Conservation (phyloP, 2,113 vertebrate species). For the Melozone crissalis region DNA sequence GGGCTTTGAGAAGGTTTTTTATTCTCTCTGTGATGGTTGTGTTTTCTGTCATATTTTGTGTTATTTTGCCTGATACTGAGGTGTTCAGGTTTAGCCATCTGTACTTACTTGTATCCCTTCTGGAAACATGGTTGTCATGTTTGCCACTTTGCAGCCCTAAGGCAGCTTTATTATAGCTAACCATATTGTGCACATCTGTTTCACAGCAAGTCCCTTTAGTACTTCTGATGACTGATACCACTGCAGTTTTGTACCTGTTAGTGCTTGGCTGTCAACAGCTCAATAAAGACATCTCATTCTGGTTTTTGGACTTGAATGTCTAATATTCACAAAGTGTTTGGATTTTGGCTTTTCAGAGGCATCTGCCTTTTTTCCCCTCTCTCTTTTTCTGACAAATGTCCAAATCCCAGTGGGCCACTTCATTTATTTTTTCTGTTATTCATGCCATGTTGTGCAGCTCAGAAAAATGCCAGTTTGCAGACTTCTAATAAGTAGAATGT, state of each 20-base stretch:
- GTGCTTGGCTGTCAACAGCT: background rate
- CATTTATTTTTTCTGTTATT: background rate
- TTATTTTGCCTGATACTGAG: background rate
- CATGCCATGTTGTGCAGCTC: background rate
- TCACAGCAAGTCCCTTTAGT: background rate
- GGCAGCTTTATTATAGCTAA: background rate
- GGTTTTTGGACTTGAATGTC: background rate
- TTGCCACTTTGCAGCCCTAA: background rate
- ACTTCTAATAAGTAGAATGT: background rate
- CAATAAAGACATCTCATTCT: background rate
- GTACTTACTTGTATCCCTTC: background rate
- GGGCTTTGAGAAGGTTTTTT: background rate
- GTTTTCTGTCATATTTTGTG: background rate
- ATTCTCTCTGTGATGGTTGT: background rate
- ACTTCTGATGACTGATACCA: background rate
- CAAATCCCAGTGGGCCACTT: background rate
- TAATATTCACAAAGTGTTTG: background rate
- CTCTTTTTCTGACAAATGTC: background rate
- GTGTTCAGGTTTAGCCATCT: background rate
- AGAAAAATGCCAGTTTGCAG: background rate
- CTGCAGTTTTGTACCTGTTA: background rate
- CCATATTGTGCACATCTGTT: background rate
- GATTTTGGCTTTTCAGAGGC: background rate
- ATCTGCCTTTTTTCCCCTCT: background rate
- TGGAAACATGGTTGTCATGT: background rate